Conservation (phyloP, 2,797 vertebrate species). For the Sebastes dallii region DNA sequence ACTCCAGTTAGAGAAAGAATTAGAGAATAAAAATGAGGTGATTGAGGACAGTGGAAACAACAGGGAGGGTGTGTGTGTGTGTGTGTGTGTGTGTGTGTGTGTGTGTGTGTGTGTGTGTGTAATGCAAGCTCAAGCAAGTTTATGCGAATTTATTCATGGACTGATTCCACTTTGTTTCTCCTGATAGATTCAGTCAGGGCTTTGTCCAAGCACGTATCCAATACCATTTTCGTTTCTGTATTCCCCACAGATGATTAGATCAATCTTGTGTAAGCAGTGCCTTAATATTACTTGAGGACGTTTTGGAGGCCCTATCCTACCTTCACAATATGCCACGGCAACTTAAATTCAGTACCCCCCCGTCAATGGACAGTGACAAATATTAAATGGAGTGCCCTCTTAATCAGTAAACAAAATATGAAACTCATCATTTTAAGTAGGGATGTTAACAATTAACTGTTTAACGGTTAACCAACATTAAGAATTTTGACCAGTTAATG, state of each 20-base stretch:
- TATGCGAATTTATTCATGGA: background rate
- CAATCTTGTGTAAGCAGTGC: background rate
- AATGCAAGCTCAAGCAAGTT: background rate
- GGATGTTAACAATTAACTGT: too few relatives aligned
- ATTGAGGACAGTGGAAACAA: conserved; percentile 55
- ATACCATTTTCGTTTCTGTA: background rate
- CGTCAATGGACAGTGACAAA: too few relatives aligned
- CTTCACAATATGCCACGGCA: too few relatives aligned
- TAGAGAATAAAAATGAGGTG: conserved; percentile 43
- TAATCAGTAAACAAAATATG: too few relatives aligned
- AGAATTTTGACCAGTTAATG: too few relatives aligned
- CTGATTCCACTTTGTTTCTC: background rate
- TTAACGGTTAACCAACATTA: too few relatives aligned
- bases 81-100: background rate
- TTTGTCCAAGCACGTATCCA: background rate
- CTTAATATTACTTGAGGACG: too few relatives aligned
- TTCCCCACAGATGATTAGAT: background rate
- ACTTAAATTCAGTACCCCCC: too few relatives aligned
- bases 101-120: background rate
- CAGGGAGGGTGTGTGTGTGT: background rate
- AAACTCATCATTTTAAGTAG: too few relatives aligned
- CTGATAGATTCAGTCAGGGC: background rate
- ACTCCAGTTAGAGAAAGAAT: conserved; percentile 46
- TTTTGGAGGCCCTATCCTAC: too few relatives aligned
- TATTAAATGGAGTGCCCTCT: too few relatives aligned